Evolutionary conservation across 2,888 invertebrate species (phyloP).

Genomic region (Cephus pulcher): DNA sequence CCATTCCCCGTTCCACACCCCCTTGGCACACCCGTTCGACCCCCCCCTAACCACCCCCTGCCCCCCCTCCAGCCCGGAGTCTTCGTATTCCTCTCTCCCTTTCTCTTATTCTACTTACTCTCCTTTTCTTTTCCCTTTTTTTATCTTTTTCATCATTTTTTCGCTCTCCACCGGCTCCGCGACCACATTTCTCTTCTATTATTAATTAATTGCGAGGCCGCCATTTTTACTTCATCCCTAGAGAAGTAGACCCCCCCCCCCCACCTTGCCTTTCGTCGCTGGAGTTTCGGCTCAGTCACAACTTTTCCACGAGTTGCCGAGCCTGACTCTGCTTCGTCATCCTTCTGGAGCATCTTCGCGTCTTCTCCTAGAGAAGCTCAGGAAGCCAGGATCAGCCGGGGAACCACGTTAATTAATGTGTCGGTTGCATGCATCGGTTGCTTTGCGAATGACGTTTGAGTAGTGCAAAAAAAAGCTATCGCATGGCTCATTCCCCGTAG

Average conservation of each 20-base stretch:
- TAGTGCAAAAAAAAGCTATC: neutral
- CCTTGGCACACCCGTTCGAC: constrained; percentile 23
- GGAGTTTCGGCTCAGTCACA: constrained; percentile 22
- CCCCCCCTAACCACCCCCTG: constrained; percentile 25
- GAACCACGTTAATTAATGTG: too few species aligned
- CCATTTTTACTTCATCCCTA: constrained; percentile 50
- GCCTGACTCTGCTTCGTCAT: too few species aligned
- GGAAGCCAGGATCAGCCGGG: too few species aligned
- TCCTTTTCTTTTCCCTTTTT: constrained; percentile 7
- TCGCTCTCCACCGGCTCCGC: constrained; percentile 38
- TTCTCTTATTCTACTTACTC: constrained; percentile 19
- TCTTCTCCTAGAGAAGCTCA: neutral
- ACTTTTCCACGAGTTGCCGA: too few species aligned
- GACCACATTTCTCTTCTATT: constrained; percentile 50
- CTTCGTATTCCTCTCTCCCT: constrained; percentile 11
- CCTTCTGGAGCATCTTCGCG: too few species aligned
- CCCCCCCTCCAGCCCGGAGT: constrained; percentile 33
- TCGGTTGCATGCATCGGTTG: neutral
- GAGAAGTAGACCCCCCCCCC: neutral
- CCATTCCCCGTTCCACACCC: constrained; percentile 61
- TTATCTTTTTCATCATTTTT: constrained; percentile 18
- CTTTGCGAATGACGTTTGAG: neutral
- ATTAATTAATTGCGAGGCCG: constrained; percentile 63
- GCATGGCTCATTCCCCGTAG: too few species aligned
- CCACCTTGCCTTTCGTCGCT: constrained; percentile 6